phyloP scores from a whole-genome alignment of 2,888 invertebrate species.

The Cheilosia scutellata region DNA sequence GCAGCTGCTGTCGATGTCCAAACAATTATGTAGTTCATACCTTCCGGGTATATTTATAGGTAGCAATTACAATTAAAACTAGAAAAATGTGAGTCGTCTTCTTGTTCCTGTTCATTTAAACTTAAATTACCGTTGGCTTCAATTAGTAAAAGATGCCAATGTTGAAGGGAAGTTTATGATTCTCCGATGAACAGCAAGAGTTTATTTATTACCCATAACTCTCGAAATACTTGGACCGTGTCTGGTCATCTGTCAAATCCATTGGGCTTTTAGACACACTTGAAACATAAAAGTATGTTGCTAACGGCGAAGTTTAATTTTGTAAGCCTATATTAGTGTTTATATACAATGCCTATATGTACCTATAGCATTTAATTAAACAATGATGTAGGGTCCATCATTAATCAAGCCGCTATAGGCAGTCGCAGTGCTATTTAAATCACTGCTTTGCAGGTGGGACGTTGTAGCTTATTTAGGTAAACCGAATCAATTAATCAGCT shows the following conservation, averaged over 20 bases:
- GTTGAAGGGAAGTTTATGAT: neutral
- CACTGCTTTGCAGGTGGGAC: slow-evolving; percentile 1
- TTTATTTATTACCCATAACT: slow-evolving; percentile 2
- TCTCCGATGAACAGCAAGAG: neutral
- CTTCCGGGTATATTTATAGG: no score
- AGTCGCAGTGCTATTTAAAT: slow-evolving; percentile 7
- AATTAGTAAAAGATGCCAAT: slow-evolving; percentile 4
- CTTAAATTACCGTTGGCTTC: slow-evolving; percentile 4
- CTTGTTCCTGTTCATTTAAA: no score
- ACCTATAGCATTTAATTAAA: no score
- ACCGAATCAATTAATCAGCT: slow-evolving; percentile 46
- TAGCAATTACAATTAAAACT: no score
- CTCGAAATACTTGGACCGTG: neutral
- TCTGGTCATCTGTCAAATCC: no score
- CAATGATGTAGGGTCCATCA: slow-evolving; percentile 19
- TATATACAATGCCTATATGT: no score
- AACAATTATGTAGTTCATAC: no score
- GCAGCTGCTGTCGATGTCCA: no score
- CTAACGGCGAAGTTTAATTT: no score
- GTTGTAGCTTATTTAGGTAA: slow-evolving; percentile 35
- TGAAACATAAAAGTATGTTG: no score
- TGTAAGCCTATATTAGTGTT: neutral
- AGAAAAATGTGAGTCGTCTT: no score
- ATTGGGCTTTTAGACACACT: no score
- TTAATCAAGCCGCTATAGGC: slow-evolving; percentile 25